phyloP scores from a whole-genome alignment of 2,113 vertebrate species.

The Capreolus pygargus region DNA sequence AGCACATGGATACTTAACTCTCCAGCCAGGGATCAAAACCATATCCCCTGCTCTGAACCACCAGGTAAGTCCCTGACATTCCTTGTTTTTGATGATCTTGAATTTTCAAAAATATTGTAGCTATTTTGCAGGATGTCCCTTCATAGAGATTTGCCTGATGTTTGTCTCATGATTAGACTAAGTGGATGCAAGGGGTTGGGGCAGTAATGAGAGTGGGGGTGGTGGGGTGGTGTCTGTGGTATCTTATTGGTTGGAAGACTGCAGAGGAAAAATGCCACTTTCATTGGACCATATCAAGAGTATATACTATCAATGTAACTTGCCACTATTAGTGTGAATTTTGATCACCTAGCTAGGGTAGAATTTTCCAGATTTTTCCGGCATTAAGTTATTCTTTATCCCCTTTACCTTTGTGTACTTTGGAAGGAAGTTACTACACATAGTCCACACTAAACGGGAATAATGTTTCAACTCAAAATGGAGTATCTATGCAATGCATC shows the following conservation, averaged over 20 bases:
- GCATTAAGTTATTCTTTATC: not conserved
- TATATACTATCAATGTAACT: not conserved
- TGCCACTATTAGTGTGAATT: not conserved
- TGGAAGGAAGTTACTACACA: not conserved
- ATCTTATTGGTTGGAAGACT: not conserved
- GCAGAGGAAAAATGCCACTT: not conserved
- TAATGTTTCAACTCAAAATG: not conserved
- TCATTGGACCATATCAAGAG: not conserved
- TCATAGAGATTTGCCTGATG: not conserved
- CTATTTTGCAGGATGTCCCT: not conserved
- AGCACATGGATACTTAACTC: not conserved
- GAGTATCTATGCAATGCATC: not conserved
- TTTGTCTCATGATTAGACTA: not conserved
- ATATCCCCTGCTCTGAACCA: not conserved
- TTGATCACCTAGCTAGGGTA: not conserved
- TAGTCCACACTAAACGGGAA: not conserved
- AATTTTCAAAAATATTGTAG: not conserved
- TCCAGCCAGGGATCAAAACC: not conserved
- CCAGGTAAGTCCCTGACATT: not conserved
- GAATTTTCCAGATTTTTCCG: not conserved
- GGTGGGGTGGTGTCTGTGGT: not conserved
- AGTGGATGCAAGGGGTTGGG: not conserved
- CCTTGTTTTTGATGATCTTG: not conserved
- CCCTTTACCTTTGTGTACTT: not conserved
- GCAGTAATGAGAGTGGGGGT: not conserved